Evolutionary conservation across 53 echinoderm and acorn worm species (phyloP).

Genomic region (Glandiceps talaboti): DNA sequence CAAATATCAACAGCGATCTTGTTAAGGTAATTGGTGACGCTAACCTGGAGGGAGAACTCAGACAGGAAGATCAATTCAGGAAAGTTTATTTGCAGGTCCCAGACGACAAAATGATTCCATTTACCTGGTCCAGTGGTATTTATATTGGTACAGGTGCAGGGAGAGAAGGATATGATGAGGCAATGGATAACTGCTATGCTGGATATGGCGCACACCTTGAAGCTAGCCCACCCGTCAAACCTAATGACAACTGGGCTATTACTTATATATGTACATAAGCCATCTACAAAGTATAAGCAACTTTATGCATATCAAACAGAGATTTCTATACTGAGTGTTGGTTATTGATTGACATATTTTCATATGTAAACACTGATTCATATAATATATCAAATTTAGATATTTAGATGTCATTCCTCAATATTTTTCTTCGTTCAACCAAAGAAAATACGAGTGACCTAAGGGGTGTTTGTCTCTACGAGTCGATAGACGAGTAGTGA

Average conservation of each 20-base stretch:
- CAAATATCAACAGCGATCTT: not conserved
- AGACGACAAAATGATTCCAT: not conserved
- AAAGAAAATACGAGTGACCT: too few relatives aligned
- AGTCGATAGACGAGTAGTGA: too few relatives aligned
- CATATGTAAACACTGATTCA: too few relatives aligned
- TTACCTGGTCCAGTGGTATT: not conserved
- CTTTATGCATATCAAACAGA: too few relatives aligned
- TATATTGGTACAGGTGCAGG: not conserved
- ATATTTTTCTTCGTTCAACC: too few relatives aligned
- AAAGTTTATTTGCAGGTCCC: too few relatives aligned
- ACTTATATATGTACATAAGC: not conserved
- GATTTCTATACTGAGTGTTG: too few relatives aligned
- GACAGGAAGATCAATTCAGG: not conserved
- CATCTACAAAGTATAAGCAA: too few relatives aligned
- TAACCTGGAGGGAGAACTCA: not conserved
- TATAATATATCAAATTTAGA: too few relatives aligned
- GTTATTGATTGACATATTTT: too few relatives aligned
- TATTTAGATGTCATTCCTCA: too few relatives aligned
- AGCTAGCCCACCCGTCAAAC: not conserved
- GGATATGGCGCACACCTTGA: not conserved
- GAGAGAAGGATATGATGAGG: not conserved
- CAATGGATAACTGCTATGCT: not conserved
- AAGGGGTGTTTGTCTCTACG: too few relatives aligned
- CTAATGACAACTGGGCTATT: not conserved
- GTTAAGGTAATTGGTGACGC: not conserved